Evolutionary conservation across 2,113 vertebrate species (phyloP).

Genomic region (Oryctolagus cuniculus): mOryCun1.1 NC_091441.1:55409501-55410000

Average conservation of each 20-base stretch:
- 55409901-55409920: not conserved
- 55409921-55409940: not conserved
- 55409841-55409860: conserved; percentile 40
- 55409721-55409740: conserved; percentile 68
- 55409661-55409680: conserved; percentile 60
- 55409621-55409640: conserved; percentile 46
- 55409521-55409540: not conserved
- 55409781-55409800: not conserved
- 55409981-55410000: not conserved
- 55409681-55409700: conserved; percentile 75
- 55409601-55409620: not conserved
- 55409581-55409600: not conserved
- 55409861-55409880: not conserved
- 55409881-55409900: not conserved
- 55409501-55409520: not conserved
- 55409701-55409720: conserved; percentile 78
- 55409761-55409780: conserved; percentile 60
- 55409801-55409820: not conserved
- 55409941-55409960: not conserved
- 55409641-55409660: conserved; percentile 69
- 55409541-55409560: not conserved
- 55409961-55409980: not conserved
- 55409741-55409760: conserved; percentile 40
- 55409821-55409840: not conserved
- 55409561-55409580: conserved; percentile 34